Conservation (phyloP, 2,113 vertebrate genomes). For the Zapus hudsonius region DNA sequence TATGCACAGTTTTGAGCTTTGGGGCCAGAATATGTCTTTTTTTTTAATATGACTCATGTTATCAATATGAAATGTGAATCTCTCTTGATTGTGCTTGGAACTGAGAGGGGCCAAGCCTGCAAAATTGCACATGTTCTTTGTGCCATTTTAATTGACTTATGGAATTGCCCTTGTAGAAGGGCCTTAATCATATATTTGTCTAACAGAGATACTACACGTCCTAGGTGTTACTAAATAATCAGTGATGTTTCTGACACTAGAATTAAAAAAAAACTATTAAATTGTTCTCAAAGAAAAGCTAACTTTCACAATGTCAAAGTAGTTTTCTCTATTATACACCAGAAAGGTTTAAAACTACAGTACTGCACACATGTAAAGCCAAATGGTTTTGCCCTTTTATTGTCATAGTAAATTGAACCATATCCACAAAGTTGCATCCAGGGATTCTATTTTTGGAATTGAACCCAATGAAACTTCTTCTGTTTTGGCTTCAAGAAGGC, state of each 20-base stretch:
- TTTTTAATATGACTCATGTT: not conserved
- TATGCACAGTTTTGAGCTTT: not conserved
- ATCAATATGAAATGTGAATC: not conserved
- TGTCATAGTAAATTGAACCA: not conserved
- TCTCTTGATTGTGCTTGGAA: not conserved
- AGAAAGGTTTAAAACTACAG: constrained; percentile 33
- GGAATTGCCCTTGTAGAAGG: not conserved
- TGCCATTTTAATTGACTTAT: not conserved
- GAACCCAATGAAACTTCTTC: constrained; percentile 56
- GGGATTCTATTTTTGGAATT: not conserved
- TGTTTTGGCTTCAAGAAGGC: constrained; percentile 42
- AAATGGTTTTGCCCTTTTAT: not conserved
- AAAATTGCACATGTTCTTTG: not conserved
- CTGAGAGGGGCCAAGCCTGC: not conserved
- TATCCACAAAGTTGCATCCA: not conserved
- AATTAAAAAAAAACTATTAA: constrained; percentile 47
- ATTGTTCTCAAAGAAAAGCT: constrained; percentile 41
- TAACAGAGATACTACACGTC: not conserved
- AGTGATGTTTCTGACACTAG: constrained; percentile 25
- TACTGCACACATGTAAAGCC: not conserved
- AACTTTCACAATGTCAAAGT: constrained; percentile 28
- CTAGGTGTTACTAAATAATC: constrained; percentile 11
- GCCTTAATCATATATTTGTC: constrained; percentile 1
- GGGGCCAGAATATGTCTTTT: not conserved
- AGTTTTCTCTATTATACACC: constrained; percentile 1